Base-by-base conservation (phyloP, 2,888 invertebrate species). In the Sphinx pinastri region DNA sequence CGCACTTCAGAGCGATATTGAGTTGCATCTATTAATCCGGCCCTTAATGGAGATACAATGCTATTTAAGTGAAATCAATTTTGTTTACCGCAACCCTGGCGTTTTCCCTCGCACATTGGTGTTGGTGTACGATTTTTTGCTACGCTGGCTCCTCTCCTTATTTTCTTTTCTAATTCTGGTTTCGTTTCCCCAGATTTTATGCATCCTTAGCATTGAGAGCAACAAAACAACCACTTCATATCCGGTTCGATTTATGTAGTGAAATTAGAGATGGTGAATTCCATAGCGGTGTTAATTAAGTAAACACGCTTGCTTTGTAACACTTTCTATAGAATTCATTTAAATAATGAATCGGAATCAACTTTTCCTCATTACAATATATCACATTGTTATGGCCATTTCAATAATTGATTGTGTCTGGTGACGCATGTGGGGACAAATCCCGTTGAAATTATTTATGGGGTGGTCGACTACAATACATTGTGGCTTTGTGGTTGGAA, bases 341-440 rank as follows among this genome's bases (percentile, higher is more conserved):
- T 63, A 49, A 63, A 63, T 63, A 49, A 49, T 63, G 63, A 68
- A 59, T 63, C 68, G 60, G 54, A 71, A 68, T 59, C 67, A 69
- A 63, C 68, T 63, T 55, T 68, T 57, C 55, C 68, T 55, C 55
- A 68, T 68, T 68, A 68, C 49, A 63, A 63, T 63, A 63, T 47
- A 63, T 19, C 49, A 63, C 16, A 13, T 19, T 11, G 55, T 55
- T 55, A 19, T 19, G n/a, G 55, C 19, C 19, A 12, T 55, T 55
- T 19, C 19, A 16, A 25, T 63, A 63, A 63, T 63, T 63, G 63
- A 63, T 63, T 7, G 63, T 63, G 49, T 63, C 49, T 49, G 19
- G 49, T 19, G 55, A 25, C 47, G 38, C 45, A 45, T 16, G 47
- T 19, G 60, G 49, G 16, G 11, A 47, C 19, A 47, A 63, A 47